These are phyloP conservation scores for Callosobruchus maculatus DNA, from an alignment of 2,888 invertebrate genomes.

Conservation along the genomic window DNA sequence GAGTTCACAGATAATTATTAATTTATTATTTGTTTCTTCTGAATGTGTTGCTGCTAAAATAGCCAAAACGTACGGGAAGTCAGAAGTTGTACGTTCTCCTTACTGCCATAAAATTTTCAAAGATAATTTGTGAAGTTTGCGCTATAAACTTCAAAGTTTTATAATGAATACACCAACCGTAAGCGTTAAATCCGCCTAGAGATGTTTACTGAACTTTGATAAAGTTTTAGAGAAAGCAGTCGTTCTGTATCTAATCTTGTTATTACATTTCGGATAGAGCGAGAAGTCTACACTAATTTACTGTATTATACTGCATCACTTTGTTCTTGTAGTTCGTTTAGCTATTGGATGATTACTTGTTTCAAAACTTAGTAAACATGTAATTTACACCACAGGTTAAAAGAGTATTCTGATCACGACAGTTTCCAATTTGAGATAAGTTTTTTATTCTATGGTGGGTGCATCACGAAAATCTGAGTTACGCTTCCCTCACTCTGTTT, in stretches of 20 bases:
- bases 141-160: background rate
- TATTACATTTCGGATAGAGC: background rate
- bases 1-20: no score
- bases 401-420: no score
- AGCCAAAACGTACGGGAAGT: background rate
- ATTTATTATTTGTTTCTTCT: no score
- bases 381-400: no score
- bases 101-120: background rate
- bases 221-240: background rate
- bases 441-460: no score
- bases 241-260: background rate
- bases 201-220: background rate
- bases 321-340: no score
- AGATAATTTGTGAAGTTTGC: background rate
- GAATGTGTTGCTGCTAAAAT: background rate
- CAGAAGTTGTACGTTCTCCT: background rate
- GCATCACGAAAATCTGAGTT: no score
- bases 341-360: no score
- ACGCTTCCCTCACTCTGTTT: no score
- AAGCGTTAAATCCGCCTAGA: background rate
- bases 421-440: no score
- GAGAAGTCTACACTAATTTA: background rate
- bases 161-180: background rate
- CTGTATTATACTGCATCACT: background rate
- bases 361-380: no score